Base-by-base conservation (phyloP, 1,140 invertebrate genomes). In the Drosophila kikkawai region DNA sequence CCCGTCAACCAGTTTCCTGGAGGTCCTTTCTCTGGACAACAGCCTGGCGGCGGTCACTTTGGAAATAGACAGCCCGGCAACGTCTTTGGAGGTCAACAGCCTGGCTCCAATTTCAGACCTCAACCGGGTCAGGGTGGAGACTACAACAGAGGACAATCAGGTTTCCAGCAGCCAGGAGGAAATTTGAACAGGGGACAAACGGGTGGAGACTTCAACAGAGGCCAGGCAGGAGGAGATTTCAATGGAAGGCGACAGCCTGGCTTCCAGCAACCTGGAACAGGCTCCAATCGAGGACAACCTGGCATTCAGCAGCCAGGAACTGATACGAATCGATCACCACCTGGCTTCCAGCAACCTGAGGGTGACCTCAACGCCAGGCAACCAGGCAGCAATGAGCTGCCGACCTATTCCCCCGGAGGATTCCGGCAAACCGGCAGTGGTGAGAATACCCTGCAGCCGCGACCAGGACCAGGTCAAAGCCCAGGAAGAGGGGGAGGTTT, bases 301-400 rank as follows among this genome's bases (percentile, higher is more conserved):
- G 63, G 51, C 11, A 34, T 56, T 50, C 61, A 34, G 32, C 48
- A 45, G n/a, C 50, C 61, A 34, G 68, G 50, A 3, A 22, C 19
- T 34, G 50, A 15, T 3, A 11, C 15, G 32, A 45, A 17, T 34
- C 26, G 26, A 32, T 29, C 47, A 7, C 47, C 41, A 13, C 22
- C 36, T 2, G 60, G 39, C 7, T 56, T 56, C 63, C 63, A 41
- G 6, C 63, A 66, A 34, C 55, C 64, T n/a, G 48, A 51, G 3
- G n/a, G 3, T n/a, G n/a, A 34, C 48, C 9, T 32, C 9, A 34
- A 32, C 5, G 2, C 9, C n/a, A 51, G 47, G n/a, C 48, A 34
- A 26, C 12, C 53, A 7, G 63, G 12, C 8, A 36, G 39, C 11
- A 26, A 13, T 17, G 51, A 65, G 11, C 7, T 26, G 13, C 63